Base-by-base conservation (phyloP, 2,113 vertebrate species). In the Oncorhynchus gorbuscha region DNA sequence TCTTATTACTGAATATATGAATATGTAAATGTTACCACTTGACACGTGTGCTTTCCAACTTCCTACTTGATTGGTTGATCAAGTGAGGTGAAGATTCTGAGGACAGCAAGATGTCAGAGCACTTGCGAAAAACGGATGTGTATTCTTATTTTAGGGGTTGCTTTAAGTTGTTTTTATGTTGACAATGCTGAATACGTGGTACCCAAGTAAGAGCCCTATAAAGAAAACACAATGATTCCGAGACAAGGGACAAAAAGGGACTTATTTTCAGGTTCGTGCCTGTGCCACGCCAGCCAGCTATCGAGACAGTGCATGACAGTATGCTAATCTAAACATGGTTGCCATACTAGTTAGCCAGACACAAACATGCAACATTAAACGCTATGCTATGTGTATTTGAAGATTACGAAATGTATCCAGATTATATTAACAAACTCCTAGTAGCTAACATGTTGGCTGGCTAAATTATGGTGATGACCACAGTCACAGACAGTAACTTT, bases 61-160 rank as follows among this genome's bases (percentile, higher is more conserved):
- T 13, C n/a, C 66, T 51, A 49, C 30, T 18, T 88, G 83, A 94
- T 94, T 93, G 90, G 93, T 68, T 77, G 74, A 26, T 16, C 6
- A 1, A 7, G 0, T 6, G 39, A 78, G 92, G 93, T 91, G 87
- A 86, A 83, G 93, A 87, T 83, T 87, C 93, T 90, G 88, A 94
- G 94, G 94, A 95, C 84, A 85, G 61, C 86, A 96, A 96, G 76
- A 97, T 97, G 97, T 96, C 92, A 82, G 94, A 96, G 92, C 91
- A 88, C 93, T 35, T 92, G 92, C 97, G 92, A 96, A 93, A 93
- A 69, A 35, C 51, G 24, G 48, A 45, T 76, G 72, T 72, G 59
- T 74, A 62, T 16, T n/a, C 3, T 18, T 51, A 68, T 45, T 82
- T 84, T 76, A 71, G 67, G 72, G 76, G 13, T 55, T 69, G 28